Evolutionary conservation across 2,113 vertebrate genomes (phyloP).

Genomic region (Ophthalmolycus amberensis): DNA sequence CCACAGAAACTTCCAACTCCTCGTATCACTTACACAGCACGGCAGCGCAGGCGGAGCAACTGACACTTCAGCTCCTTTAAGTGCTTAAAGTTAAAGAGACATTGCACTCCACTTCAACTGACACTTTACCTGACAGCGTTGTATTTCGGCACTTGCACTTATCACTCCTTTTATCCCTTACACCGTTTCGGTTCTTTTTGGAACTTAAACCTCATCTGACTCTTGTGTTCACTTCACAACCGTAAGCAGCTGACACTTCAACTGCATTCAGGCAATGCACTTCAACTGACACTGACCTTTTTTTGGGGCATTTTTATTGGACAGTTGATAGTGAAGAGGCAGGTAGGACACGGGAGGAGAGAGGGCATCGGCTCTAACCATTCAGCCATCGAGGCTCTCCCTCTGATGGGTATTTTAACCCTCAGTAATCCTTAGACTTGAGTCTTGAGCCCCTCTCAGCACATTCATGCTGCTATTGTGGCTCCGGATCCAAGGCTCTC

Average conservation of each 20-base stretch:
- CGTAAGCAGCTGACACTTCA: neutral
- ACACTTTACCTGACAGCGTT: neutral
- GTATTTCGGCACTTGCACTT: neutral
- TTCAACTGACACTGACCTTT: neutral
- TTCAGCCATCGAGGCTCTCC: neutral
- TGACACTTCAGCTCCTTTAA: neutral
- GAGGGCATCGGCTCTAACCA: neutral
- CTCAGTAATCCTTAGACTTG: neutral
- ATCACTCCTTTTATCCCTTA: neutral
- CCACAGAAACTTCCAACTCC: no score
- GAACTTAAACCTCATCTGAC: neutral
- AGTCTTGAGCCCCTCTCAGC: neutral
- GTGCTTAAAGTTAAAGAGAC: neutral
- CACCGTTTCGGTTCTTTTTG: neutral
- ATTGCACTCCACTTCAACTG: neutral
- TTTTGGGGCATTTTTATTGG: neutral
- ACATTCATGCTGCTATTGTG: conserved; percentile 33
- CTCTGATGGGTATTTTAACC: neutral
- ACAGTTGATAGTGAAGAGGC: neutral
- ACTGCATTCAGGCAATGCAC: neutral
- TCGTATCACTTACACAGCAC: no score
- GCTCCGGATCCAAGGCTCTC: conserved; percentile 24
- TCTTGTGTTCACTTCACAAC: neutral
- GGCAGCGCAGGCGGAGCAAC: neutral
- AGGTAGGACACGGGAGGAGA: neutral